These are phyloP conservation scores for Enteromius paludinosus DNA, from an alignment of 2,797 vertebrate genomes.

Conservation along the genomic window DNA sequence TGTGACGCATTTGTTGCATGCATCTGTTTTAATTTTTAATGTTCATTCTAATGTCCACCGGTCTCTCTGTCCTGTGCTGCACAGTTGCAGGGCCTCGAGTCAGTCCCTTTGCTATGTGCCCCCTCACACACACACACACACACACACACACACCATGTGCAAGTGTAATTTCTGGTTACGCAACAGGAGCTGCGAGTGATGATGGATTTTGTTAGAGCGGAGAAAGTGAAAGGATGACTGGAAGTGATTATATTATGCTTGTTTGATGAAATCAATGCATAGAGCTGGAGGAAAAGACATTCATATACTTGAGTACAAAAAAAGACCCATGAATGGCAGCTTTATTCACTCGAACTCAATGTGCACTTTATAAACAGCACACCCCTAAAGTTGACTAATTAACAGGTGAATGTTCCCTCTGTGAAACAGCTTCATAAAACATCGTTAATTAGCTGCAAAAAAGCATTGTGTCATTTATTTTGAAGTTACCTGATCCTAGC, in stretches of 20 bases:
- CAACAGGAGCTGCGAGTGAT: constrained; percentile 21
- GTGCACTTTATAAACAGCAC: neutral
- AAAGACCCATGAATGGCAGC: constrained; percentile 23
- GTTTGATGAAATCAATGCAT: neutral
- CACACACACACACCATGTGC: too few relatives aligned
- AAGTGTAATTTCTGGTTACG: constrained; percentile 34
- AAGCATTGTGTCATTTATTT: constrained; percentile 1
- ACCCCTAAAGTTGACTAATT: constrained; percentile 6
- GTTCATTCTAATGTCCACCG: neutral
- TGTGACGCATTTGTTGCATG: too few relatives aligned
- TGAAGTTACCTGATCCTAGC: neutral
- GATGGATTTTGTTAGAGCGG: constrained; percentile 1
- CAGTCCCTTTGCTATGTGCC: constrained; percentile 20
- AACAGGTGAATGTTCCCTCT: constrained; percentile 33
- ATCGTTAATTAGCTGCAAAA: constrained; percentile 17
- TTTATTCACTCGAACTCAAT: neutral
- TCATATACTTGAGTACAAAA: neutral
- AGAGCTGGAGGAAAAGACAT: neutral
- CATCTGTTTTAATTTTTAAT: neutral
- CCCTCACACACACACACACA: neutral
- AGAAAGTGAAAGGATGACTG: constrained; percentile 17
- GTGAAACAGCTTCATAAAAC: constrained; percentile 16
- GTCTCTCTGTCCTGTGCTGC: neutral
- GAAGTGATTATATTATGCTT: neutral
- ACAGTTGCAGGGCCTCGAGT: constrained; percentile 11